Percentiles rank a stretch among this genome's conserved stretches.
Evolutionary conservation across 2,797 vertebrate species (phyloP).

Genomic region (Galaxias olidus): DNA sequence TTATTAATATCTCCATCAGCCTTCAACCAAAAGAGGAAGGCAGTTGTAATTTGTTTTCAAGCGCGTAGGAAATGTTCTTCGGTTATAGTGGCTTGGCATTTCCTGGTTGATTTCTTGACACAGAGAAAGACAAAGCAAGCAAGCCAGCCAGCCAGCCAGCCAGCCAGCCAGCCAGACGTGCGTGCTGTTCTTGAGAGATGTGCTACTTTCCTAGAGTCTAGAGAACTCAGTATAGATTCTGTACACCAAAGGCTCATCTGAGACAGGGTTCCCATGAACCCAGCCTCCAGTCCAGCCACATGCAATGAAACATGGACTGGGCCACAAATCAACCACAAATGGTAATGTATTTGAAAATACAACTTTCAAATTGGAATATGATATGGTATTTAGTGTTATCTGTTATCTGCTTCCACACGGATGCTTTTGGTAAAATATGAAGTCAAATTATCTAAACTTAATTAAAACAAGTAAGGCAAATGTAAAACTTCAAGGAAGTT

Average conservation of each 20-base stretch:
- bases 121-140: conserved; percentile 35
- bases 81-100: conserved; percentile 81
- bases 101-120: conserved; percentile 74
- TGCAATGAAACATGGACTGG: conserved; percentile 82
- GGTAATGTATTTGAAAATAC: conserved; percentile 64
- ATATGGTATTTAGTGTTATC: no score
- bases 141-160: conserved; percentile 8
- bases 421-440: no score
- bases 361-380: no score
- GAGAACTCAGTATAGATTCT: conserved; percentile 43
- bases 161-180: conserved; percentile 35
- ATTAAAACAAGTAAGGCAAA: no score
- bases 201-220: conserved; percentile 27
- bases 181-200: conserved; percentile 38
- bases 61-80: conserved; percentile 76
- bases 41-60: conserved; percentile 36
- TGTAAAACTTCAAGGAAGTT: no score
- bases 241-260: conserved; percentile 39
- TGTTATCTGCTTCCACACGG: no score
- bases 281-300: conserved; percentile 46
- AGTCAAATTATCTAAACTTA: no score
- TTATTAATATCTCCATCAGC: conserved; percentile 26
- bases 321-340: conserved; percentile 67
- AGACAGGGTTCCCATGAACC: conserved; percentile 69
- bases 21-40: conserved; percentile 67